Percentiles rank a stretch among this genome's conserved stretches.
Evolutionary conservation across 2,888 invertebrate species (phyloP).

Genomic region (Volucella inflata): DNA sequence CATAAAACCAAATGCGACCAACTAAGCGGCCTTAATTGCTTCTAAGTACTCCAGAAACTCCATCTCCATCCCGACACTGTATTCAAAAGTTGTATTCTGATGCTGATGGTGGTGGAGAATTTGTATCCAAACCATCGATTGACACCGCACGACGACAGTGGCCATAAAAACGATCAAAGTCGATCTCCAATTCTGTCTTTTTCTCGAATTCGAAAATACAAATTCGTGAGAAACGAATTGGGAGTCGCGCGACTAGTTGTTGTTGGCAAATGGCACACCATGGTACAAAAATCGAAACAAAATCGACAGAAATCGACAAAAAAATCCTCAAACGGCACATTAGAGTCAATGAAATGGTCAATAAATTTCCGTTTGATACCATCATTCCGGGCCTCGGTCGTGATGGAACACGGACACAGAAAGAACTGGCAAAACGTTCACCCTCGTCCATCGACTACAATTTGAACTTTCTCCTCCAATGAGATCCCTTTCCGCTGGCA

Average conservation of each 20-base stretch:
- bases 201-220: slow-evolving; percentile 1
- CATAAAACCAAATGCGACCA: slow-evolving; percentile 55
- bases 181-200: slow-evolving; percentile 33
- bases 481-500: slow-evolving; percentile 28
- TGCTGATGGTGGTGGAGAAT: slow-evolving; percentile 52
- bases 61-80: not conserved
- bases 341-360: slow-evolving; percentile 76
- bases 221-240: slow-evolving; percentile 66
- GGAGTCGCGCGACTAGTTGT: slow-evolving; percentile 37
- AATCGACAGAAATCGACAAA: too few species aligned
- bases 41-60: slow-evolving; percentile 49
- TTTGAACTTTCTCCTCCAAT: not conserved
- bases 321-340: slow-evolving; percentile 72
- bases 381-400: slow-evolving; percentile 69
- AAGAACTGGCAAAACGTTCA: slow-evolving; percentile 10
- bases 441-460: not conserved
- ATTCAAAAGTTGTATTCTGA: too few species aligned
- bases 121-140: slow-evolving; percentile 64
- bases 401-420: slow-evolving; percentile 54
- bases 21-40: slow-evolving; percentile 64
- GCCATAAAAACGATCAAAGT: slow-evolving; percentile 68
- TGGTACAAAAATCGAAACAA: slow-evolving; percentile 13
- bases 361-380: slow-evolving; percentile 76
- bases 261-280: slow-evolving; percentile 34
- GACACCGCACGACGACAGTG: slow-evolving; percentile 67